A percentile compares a stretch with the other conserved stretches of the same genome.
Conservation (phyloP, 2,113 vertebrate species). For the Spizaetus ornatus region DNA sequence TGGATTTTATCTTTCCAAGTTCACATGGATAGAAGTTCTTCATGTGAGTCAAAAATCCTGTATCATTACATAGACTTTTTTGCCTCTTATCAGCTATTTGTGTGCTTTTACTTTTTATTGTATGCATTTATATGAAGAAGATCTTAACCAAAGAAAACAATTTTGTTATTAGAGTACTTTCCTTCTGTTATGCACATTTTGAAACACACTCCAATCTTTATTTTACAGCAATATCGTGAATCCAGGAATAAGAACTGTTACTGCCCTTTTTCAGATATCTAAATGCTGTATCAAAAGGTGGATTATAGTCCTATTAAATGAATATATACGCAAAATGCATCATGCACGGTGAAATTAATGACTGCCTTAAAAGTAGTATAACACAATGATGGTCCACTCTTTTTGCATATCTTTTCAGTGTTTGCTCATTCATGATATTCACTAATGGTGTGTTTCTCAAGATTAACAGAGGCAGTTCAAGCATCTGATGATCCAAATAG, state of each 20-base stretch:
- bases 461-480: constrained; percentile 76
- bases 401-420: constrained; percentile 73
- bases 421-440: constrained; percentile 75
- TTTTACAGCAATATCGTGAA: neutral
- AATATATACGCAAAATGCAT: neutral
- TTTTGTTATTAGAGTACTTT: neutral
- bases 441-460: constrained; percentile 68
- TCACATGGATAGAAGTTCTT: neutral
- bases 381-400: neutral
- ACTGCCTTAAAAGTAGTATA: neutral
- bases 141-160: neutral
- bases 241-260: neutral
- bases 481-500: constrained; percentile 47
- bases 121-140: neutral
- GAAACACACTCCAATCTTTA: neutral
- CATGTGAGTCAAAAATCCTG: neutral
- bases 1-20: neutral
- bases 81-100: neutral
- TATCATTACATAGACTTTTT: neutral
- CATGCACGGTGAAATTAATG: neutral
- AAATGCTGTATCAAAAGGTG: neutral
- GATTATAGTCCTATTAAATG: neutral
- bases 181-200: neutral
- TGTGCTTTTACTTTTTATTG: neutral
- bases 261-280: neutral